Percentiles rank a stretch among this genome's conserved stretches.
Evolutionary conservation across 2,888 invertebrate species (phyloP).

Genomic region (Protodeltote pygarga): DNA sequence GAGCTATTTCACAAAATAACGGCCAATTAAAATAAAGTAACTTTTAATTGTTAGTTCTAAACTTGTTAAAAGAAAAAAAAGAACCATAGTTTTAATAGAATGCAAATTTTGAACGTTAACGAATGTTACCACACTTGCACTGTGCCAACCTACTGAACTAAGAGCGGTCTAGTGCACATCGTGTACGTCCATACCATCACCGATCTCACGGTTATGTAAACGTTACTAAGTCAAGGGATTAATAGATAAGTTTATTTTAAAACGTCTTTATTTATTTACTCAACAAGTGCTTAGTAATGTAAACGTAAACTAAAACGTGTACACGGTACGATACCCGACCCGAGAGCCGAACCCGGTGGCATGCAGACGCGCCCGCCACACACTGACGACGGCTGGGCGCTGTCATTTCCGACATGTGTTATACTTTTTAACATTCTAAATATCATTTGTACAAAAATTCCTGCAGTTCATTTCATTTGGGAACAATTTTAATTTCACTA

Average conservation of each 20-base stretch:
- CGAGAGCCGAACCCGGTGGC: constrained; percentile 63
- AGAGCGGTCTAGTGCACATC: constrained; percentile 23
- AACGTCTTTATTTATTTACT: constrained; percentile 82
- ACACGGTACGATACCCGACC: constrained; percentile 61
- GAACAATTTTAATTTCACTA: constrained; percentile 33
- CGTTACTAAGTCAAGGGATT: constrained; percentile 79
- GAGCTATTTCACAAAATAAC: too few relatives aligned
- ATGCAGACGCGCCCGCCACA: constrained; percentile 42
- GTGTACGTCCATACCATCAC: constrained; percentile 45
- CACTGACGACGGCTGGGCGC: constrained; percentile 50
- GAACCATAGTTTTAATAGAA: too few relatives aligned
- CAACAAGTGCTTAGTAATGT: constrained; percentile 83
- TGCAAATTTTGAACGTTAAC: too few relatives aligned
- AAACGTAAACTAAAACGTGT: constrained; percentile 75
- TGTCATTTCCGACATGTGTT: constrained; percentile 62
- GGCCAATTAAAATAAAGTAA: too few relatives aligned
- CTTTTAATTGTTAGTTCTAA: too few relatives aligned
- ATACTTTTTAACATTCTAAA: constrained; percentile 58
- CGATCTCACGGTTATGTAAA: constrained; percentile 77
- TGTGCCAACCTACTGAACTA: too few relatives aligned
- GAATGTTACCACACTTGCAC: too few relatives aligned
- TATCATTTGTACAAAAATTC: constrained; percentile 50
- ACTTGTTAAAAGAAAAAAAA: too few relatives aligned
- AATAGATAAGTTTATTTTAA: constrained; percentile 81
- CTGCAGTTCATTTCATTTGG: constrained; percentile 41